Percentiles rank a stretch among this genome's conserved stretches.
These are phyloP conservation scores for Microvelia longipes DNA, from an alignment of 1,140 invertebrate genomes.

Conservation along the genomic window DNA sequence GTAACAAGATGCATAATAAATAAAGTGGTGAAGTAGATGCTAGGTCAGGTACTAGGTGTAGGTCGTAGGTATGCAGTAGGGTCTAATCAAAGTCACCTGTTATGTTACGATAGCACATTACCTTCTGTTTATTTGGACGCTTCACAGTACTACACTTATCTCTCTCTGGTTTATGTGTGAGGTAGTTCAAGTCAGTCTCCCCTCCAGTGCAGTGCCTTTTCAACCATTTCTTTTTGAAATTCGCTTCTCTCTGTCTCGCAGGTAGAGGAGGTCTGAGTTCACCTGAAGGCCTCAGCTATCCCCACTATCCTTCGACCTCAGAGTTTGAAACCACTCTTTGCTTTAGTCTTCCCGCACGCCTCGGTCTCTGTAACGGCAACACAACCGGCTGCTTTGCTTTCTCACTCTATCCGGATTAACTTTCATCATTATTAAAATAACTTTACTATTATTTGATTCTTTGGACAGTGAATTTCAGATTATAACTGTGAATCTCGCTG, in stretches of 20 bases:
- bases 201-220: neutral
- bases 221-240: neutral
- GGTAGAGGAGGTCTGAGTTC: neutral
- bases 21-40: too few relatives aligned
- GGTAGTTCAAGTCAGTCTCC: neutral
- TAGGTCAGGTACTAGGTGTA: too few relatives aligned
- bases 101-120: neutral
- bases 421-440: neutral
- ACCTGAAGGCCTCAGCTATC: neutral
- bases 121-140: neutral
- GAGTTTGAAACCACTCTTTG: neutral
- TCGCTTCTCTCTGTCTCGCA: neutral
- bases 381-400: neutral
- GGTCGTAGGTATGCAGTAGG: neutral
- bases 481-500: too few relatives aligned
- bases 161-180: neutral
- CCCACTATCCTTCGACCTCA: neutral
- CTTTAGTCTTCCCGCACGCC: neutral
- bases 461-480: too few relatives aligned
- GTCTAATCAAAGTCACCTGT: neutral
- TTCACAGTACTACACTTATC: neutral
- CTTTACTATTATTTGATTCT: too few relatives aligned
- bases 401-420: neutral
- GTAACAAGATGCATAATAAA: too few relatives aligned
- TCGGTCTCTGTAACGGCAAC: neutral